Evolutionary conservation across 2,888 invertebrate species (phyloP), one percentile per base, ranked within the genome.

Genomic region (Yponomeuta cagnagella): DNA sequence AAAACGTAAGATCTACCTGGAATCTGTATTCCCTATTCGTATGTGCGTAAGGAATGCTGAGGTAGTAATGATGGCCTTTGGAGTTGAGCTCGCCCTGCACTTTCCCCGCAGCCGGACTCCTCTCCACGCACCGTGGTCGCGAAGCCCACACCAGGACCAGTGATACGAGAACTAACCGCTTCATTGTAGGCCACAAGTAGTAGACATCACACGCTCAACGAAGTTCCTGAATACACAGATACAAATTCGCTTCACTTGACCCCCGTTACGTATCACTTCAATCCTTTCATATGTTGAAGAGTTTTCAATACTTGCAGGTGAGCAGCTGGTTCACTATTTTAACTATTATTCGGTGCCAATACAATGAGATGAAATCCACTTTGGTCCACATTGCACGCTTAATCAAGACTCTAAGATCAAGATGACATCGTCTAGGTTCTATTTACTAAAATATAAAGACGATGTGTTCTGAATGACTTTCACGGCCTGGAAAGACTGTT

Each of bases 21-120:
- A 89, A 90, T 33, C 86, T 77, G 10, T 80, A 75, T 5, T 75
- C 75, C 2, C 73, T 71, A 8, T 83, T 78, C 1, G 81, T 83
- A 3, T 63, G 33, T 63, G 70, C 70, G 31, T 72, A 72, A 3
- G 72, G 72, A 12, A 72, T 71, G 1, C 71, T 68, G 37, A 72
- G 33, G 31, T 68, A 72, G 52, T 71, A 37, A 23, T 48, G 33
- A 4, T 58, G 12, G 6, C 70, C 70, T 2, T 66, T 70, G 43
- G 66, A 37, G 4, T 31, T n/a, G 12, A 71, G n/a, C 8, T 58
- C 23, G 4, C 72, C 72, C 10, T 71, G 63, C 6, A 72, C 23
- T 9, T 3, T 12, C 9, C 72, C 71, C 6, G 67, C 68, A 0
- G 8, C 15, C 33, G 71, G 43, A 1, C 31, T n/a, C 48, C 67